phyloP scores from a whole-genome alignment of 2,888 invertebrate genomes.

The Periphyllus acericola region DNA sequence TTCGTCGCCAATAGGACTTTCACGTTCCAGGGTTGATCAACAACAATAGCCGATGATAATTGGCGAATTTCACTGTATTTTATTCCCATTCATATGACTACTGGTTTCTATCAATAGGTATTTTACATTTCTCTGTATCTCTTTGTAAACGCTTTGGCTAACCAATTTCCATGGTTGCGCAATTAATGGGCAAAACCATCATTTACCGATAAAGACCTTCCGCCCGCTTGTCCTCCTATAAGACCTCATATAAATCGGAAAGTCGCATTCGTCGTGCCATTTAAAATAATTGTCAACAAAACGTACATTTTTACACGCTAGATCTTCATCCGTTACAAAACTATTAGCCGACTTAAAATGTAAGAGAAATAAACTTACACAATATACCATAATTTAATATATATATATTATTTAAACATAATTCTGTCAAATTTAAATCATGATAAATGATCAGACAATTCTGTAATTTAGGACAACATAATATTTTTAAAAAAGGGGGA shows the following conservation, averaged over 20 bases:
- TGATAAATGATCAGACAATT: background rate
- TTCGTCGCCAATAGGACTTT: conserved; percentile 44
- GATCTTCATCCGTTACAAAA: background rate
- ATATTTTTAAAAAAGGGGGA: conserved; percentile 1
- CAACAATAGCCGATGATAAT: conserved; percentile 61
- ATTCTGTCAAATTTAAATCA: background rate
- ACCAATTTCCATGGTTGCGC: conserved; percentile 26
- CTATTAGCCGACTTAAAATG: background rate
- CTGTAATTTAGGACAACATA: background rate
- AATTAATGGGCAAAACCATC: conserved; percentile 20
- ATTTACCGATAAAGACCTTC: conserved; percentile 4
- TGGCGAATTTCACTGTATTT: conserved; percentile 55
- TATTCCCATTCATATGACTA: conserved; percentile 33
- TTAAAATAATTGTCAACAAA: conserved; percentile 11
- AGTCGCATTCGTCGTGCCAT: background rate
- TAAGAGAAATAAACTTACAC: background rate
- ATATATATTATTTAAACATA: background rate
- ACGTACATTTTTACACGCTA: background rate
- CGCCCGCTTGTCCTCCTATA: background rate
- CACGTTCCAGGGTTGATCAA: conserved; percentile 61
- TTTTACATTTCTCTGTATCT: conserved; percentile 37
- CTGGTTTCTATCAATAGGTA: conserved; percentile 44
- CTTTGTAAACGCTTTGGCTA: conserved; percentile 7
- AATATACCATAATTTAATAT: background rate
- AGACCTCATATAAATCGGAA: background rate